phyloP scores from a whole-genome alignment of 2,797 vertebrate genomes.

The Periparus ater region DNA sequence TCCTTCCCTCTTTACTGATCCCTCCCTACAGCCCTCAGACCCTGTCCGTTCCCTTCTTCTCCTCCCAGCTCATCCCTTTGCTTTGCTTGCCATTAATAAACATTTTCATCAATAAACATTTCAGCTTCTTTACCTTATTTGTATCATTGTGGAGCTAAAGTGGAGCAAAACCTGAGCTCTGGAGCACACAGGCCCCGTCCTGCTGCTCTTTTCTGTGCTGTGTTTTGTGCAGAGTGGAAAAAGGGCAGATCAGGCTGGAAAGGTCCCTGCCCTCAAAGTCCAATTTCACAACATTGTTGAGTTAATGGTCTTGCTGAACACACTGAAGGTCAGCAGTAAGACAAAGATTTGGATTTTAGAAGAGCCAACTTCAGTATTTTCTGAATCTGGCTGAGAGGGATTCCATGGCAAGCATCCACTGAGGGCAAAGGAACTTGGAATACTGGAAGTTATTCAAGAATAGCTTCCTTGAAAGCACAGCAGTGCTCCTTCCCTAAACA shows the following conservation, averaged over 20 bases:
- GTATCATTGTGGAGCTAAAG: background rate
- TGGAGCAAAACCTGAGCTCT: background rate
- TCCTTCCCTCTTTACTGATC: background rate
- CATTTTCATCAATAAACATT: background rate
- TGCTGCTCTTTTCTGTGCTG: accelerated
- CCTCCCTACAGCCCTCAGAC: background rate
- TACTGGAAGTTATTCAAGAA: background rate
- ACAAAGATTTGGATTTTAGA: background rate
- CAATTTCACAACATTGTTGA: background rate
- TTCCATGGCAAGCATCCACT: background rate
- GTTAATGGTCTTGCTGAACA: background rate
- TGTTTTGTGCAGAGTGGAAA: background rate
- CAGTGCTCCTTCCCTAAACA: background rate
- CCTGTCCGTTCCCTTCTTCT: background rate
- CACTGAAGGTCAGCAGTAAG: background rate
- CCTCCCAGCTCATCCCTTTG: background rate
- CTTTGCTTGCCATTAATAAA: background rate
- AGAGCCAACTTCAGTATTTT: background rate
- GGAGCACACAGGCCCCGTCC: background rate
- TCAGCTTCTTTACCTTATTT: background rate
- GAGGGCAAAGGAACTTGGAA: background rate
- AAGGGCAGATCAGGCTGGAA: background rate
- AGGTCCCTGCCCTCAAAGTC: background rate
- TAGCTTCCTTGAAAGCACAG: background rate
- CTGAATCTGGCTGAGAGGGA: background rate